phyloP scores from a whole-genome alignment of 2,113 vertebrate species.

The Nettapus auritus region DNA sequence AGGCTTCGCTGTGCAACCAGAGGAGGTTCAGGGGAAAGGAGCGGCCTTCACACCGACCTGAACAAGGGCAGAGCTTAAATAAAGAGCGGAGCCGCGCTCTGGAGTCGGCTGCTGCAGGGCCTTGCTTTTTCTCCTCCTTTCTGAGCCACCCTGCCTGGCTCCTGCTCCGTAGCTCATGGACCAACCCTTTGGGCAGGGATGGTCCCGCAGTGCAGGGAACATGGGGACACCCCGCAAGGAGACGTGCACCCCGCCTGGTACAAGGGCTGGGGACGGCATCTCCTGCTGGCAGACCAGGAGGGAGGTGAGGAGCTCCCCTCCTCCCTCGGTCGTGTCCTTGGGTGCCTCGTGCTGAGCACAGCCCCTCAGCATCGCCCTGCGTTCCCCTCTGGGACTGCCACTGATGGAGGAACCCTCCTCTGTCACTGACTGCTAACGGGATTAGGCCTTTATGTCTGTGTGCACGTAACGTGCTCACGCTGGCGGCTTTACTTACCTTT shows the following conservation, averaged over 20 bases:
- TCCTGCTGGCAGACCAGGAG: neutral
- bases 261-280: neutral
- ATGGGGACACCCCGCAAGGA: neutral
- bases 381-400: neutral
- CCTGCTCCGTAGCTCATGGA: neutral
- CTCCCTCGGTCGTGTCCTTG: neutral
- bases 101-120: neutral
- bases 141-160: no score
- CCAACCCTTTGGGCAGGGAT: neutral
- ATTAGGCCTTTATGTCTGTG: neutral
- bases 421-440: neutral
- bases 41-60: neutral
- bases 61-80: neutral
- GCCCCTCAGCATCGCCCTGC: neutral
- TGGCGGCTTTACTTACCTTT: neutral
- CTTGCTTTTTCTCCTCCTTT: neutral
- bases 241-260: neutral
- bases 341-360: neutral
- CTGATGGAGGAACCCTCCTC: neutral
- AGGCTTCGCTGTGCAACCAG: neutral
- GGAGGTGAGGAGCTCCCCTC: neutral
- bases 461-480: fast-evolving
- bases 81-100: fast-evolving
- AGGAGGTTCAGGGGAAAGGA: neutral
- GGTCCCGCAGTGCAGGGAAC: neutral